phyloP scores from a whole-genome alignment of 2,113 vertebrate genomes.

The Numida meleagris region DNA sequence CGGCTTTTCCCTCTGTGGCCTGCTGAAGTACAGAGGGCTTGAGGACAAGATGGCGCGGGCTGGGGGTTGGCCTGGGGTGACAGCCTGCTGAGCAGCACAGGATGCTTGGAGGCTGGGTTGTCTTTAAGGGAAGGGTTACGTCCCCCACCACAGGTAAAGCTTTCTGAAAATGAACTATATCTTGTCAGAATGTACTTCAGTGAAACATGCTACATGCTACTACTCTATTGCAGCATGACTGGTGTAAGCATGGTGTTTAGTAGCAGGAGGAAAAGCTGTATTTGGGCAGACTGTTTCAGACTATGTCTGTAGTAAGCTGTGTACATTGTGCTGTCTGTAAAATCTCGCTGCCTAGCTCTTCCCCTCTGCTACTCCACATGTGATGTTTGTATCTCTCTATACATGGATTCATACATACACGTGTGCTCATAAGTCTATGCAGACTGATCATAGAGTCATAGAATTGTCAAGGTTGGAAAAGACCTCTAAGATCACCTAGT shows the following conservation, averaged over 20 bases:
- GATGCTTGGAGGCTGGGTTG: background rate
- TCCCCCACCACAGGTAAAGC: constrained; percentile 19
- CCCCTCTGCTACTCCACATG: background rate
- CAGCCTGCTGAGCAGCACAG: background rate
- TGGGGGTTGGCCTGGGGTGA: constrained; percentile 25
- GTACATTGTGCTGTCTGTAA: background rate
- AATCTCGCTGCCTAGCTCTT: constrained; percentile 3
- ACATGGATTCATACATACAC: background rate
- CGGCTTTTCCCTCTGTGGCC: background rate
- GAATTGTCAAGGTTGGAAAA: too few species aligned
- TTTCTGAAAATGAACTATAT: constrained; percentile 29
- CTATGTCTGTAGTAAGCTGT: background rate
- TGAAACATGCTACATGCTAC: background rate
- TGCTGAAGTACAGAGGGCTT: constrained; percentile 49
- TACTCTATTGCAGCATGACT: background rate
- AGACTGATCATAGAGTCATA: background rate
- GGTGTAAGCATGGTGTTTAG: background rate
- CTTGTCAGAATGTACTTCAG: constrained; percentile 35
- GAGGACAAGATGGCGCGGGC: background rate
- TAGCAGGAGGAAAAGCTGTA: background rate
- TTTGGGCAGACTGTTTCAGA: background rate
- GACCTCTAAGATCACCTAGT: too few species aligned
- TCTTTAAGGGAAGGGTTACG: constrained; percentile 7
- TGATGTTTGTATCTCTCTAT: background rate
- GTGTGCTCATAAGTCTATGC: fast-evolving